Conservation (phyloP, 2,113 vertebrate genomes). For the Pyxicephalus adspersus region DNA sequence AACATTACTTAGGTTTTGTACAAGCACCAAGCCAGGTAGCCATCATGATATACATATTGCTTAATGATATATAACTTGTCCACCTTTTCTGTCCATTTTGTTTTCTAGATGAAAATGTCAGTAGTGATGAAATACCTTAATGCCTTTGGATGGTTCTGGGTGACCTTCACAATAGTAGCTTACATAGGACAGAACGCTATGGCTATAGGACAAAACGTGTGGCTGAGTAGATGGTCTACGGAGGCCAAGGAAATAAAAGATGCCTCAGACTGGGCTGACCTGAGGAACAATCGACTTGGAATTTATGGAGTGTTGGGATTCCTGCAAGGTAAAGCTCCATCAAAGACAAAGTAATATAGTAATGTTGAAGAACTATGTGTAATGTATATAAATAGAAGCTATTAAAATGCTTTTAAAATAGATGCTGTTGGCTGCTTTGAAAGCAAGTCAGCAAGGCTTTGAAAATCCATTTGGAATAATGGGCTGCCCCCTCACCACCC, state of each 20-base stretch:
- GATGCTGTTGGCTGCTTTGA: too few species aligned
- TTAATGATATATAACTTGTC: too few species aligned
- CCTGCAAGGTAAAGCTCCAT: slow-evolving; percentile 67
- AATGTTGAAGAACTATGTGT: too few species aligned
- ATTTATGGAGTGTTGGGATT: slow-evolving; percentile 68
- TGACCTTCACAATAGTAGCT: slow-evolving; percentile 60
- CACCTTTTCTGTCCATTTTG: not conserved
- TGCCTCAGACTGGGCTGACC: slow-evolving; percentile 63
- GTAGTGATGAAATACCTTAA: slow-evolving; percentile 65
- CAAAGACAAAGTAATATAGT: too few species aligned
- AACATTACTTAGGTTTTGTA: too few species aligned
- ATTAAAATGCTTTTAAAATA: too few species aligned
- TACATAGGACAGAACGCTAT: slow-evolving; percentile 66
- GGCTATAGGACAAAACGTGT: slow-evolving; percentile 66
- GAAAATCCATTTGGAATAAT: too few species aligned
- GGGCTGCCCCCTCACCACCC: too few species aligned
- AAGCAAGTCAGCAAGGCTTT: too few species aligned
- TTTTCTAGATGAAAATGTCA: slow-evolving; percentile 63
- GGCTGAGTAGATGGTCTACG: slow-evolving; percentile 68
- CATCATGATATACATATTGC: too few species aligned
- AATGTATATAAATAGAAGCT: too few species aligned
- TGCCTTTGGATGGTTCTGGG: slow-evolving; percentile 65
- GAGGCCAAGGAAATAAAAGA: slow-evolving; percentile 65
- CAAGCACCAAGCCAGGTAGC: too few species aligned
- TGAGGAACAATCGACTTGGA: slow-evolving; percentile 64